Evolutionary conservation across 2,888 invertebrate species (phyloP), one percentile per base, ranked within the genome.

Genomic region (Pseudococcus jackbeardsleyi): DNA sequence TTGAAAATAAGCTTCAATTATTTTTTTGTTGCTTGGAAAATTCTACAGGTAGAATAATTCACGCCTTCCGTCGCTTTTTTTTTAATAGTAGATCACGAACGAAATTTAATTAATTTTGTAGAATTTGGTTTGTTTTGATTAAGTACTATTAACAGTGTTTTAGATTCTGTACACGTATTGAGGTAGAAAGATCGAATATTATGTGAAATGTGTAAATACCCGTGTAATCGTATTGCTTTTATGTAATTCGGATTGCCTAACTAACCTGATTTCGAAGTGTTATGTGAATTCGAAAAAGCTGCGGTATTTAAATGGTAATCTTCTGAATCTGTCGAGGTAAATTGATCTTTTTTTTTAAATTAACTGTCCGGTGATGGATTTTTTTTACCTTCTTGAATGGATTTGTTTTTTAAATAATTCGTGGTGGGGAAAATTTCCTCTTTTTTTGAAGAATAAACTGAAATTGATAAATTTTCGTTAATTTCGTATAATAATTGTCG

Each of bases 261-360:
- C 68, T 72, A 72, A 72, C 33, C 33, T 33, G 68, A 72, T 72
- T 22, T 72, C 12, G 15, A 72, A 72, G 68, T 72, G 19, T 59
- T 17, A 50, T 59, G n/a, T 6, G 33, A 26, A 72, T 64, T 64
- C 12, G 59, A 22, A 26, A 72, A 26, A 8, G 26, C 15, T 12
- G 26, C 68, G 26, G 68, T 33, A 26, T 72, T 72, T 2, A 26
- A 5, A 33, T 22, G 15, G 33, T 72, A 72, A 59, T 72, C 68
- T 72, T 72, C 68, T 72, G 68, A 72, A 72, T 72, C 68, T 72
- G 33, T 72, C 26, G 26, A 72, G 68, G 68, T 72, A 72, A 72
- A 26, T 0, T 33, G 68, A 33, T 26, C 5, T 72, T 72, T 26
- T 72, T 26, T 26, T 33, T 26, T 33, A 7, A 15, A 72, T 72